Evolutionary conservation across 2,113 vertebrate genomes (phyloP), one percentile per base, ranked within the genome.

Genomic region (Hyperopisus bebe): DNA sequence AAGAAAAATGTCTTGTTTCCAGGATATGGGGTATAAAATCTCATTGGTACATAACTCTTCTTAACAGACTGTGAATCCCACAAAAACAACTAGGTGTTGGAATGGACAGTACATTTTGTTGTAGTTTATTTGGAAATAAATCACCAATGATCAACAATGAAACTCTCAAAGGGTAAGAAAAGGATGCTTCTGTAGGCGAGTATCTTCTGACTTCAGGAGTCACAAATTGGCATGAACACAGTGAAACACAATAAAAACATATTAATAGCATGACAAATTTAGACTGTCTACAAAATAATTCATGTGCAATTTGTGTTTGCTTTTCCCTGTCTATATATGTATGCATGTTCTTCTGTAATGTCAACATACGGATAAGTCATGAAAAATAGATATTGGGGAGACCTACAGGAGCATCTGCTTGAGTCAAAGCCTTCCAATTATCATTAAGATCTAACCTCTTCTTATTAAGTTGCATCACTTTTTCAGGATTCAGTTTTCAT

Each of bases 111-210:
- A 94, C 94, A 93, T 95, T 95, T 94, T 89, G 90, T 92, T 90
- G 93, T 92, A 94, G 94, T 95, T 94, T 96, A 94, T 96, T 95
- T 95, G 94, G 94, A 95, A 93, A 96, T 96, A 95, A 96, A 96
- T 96, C 95, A 96, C 92, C 91, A 92, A 94, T 94, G 93, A 95
- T 94, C 93, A 93, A 89, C 93, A 93, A 91, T 93, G 94, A 96
- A 95, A 95, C 93, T 93, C 94, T 95, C 93, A 77, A 91, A 90
- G 89, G 80, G 91, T 91, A 91, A 90, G 83, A 66, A 42, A 58
- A 74, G 48, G 77, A 90, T 35, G 94, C 95, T 95, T 95, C 95
- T 94, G 91, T 92, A 93, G 66, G 87, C 47, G 46, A 91, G 91
- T 62, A 88, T 92, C 92, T 93, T 90, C 91, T 91, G 93, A 93